Base-by-base conservation (phyloP, 1,140 invertebrate species). In the Battus philenor region DNA sequence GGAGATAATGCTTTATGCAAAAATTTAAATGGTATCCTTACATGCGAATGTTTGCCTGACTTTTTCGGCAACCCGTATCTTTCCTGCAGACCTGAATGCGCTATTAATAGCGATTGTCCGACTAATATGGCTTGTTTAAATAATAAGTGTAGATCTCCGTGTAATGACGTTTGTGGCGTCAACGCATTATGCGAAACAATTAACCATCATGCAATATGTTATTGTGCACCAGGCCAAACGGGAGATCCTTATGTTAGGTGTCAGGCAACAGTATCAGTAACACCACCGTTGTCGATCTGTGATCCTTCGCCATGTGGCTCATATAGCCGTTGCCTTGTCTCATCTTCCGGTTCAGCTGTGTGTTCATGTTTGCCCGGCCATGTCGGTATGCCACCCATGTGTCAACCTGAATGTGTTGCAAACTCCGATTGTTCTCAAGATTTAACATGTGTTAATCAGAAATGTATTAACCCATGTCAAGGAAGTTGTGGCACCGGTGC, bases 201-300 rank as follows among this genome's bases (percentile, higher is more conserved):
- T 0, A 94, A 94, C 63, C 94, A 95, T 65, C 88, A 90, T 34
- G 92, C 94, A 1, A 88, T 94, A 32, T 96, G 94, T 67, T 93
- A 88, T 57, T 96, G 94, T 57, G 89, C 91, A 18, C 78, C 88
- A 34, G 90, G 91, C 22, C 89, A 89, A 45, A 90, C 89, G 24
- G 94, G 95, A 33, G 92, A 96, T 89, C 93, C 95, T 13, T 94
- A 94, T 53, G 84, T 93, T 10, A 87, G 89, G 44, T 96, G 95
- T 69, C 90, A 89, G 64, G 83, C 84, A 34, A 83, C 78, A 38
- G 69, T 75, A 39, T 67, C 72, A 1, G 54, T 75, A 8, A 54
- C 77, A 44, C 85, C 89, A 16, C 63, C 77, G 1, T 56, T 74
- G 44, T 89, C 90, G 63, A 89, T 88, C 4, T 91, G 90, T 59